Percentiles rank a stretch among this genome's conserved stretches.
Evolutionary conservation across 2,797 vertebrate species (phyloP).

Genomic region (Falco cherrug): DNA sequence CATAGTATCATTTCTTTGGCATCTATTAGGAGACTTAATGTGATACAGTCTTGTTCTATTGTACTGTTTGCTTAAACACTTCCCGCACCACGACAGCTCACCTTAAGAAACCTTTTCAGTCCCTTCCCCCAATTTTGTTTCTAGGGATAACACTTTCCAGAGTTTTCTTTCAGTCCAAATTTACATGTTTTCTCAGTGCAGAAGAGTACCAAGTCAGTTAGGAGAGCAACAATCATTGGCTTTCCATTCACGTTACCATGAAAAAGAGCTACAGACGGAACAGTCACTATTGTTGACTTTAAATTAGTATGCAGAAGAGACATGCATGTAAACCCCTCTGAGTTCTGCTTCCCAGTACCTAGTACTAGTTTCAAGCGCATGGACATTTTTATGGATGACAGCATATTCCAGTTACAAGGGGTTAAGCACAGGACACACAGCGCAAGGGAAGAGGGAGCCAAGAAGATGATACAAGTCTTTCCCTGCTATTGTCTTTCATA

Average conservation of each 20-base stretch:
- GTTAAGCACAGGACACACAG: not conserved
- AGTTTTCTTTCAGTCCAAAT: not conserved
- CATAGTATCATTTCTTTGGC: not conserved
- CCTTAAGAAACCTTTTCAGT: not conserved
- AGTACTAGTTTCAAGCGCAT: not conserved
- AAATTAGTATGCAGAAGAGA: not conserved
- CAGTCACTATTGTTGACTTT: fast-evolving
- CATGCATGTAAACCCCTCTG: not conserved
- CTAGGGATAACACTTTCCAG: not conserved
- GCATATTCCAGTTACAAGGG: fast-evolving
- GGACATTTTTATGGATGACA: not conserved
- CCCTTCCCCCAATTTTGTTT: not conserved
- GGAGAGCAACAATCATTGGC: not conserved
- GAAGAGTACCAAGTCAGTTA: not conserved
- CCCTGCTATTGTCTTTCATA: not conserved
- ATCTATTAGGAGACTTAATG: not conserved
- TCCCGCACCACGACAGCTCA: not conserved
- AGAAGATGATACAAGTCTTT: not conserved
- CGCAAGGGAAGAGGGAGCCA: not conserved
- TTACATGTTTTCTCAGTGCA: not conserved
- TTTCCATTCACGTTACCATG: not conserved
- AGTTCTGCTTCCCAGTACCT: not conserved
- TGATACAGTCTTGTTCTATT: not conserved
- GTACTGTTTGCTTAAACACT: not conserved
- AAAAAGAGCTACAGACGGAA: not conserved